phyloP scores from a whole-genome alignment of 2,113 vertebrate species.

The Cephalopholis sonnerati region DNA sequence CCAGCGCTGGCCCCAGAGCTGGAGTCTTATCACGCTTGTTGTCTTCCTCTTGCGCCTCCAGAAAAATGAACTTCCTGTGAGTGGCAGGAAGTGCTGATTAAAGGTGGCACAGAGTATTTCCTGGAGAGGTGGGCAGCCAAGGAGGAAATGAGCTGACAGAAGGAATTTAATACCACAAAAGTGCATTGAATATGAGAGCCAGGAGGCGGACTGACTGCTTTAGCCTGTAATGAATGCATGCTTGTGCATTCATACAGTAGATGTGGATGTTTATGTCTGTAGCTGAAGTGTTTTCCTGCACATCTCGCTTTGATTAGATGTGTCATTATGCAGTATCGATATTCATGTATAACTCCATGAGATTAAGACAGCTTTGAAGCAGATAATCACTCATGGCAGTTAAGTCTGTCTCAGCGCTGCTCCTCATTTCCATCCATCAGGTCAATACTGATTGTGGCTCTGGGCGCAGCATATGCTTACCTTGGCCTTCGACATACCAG shows the following conservation, averaged over 20 bases:
- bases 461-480: neutral
- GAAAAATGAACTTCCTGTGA: slow-evolving; percentile 68
- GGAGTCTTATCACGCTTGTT: slow-evolving; percentile 28
- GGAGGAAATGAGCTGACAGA: slow-evolving; percentile 70
- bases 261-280: slow-evolving; percentile 14
- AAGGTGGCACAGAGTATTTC: slow-evolving; percentile 66
- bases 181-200: slow-evolving; percentile 25
- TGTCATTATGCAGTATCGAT: slow-evolving; percentile 8
- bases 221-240: slow-evolving; percentile 10
- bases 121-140: slow-evolving; percentile 52
- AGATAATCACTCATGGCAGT: slow-evolving; percentile 16
- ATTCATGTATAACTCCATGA: neutral
- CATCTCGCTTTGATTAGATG: slow-evolving; percentile 12
- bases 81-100: slow-evolving; percentile 69
- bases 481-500: neutral
- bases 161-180: slow-evolving; percentile 52
- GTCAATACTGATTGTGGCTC: slow-evolving; percentile 14
- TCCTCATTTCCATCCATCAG: neutral
- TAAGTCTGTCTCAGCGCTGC: neutral
- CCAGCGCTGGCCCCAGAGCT: slow-evolving; percentile 2
- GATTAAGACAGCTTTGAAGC: neutral
- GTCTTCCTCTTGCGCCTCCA: slow-evolving; percentile 21
- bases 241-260: neutral
- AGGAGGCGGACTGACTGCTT: slow-evolving; percentile 22
- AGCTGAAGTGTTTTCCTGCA: slow-evolving; percentile 16